Percentiles rank a stretch among this genome's conserved stretches.
Conservation (phyloP, 35 echinoderm and acorn worm species). For the Anneissia japonica region DNA sequence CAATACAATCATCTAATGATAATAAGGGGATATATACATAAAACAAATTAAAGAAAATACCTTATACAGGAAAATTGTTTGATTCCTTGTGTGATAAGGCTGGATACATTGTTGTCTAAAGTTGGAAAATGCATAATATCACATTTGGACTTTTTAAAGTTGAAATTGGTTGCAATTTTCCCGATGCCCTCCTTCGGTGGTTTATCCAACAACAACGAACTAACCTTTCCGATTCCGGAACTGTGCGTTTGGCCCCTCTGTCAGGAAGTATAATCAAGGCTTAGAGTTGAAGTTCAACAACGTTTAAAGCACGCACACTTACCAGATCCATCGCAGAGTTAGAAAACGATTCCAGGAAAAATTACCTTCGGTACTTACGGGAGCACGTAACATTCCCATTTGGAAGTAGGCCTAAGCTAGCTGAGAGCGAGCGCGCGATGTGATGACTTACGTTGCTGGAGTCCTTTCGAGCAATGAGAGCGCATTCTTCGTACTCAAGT, state of each 20-base stretch:
- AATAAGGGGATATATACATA: too few species aligned
- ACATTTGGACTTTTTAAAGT: too few species aligned
- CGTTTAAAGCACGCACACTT: not conserved
- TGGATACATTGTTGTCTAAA: too few species aligned
- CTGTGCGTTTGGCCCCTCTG: not conserved
- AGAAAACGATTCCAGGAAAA: not conserved
- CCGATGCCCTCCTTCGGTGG: not conserved
- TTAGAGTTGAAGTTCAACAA: not conserved
- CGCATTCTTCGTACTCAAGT: not conserved
- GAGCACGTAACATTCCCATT: not conserved
- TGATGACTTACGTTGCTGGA: not conserved
- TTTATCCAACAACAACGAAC: not conserved
- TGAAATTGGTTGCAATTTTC: not conserved
- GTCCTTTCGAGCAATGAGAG: not conserved
- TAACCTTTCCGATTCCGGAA: not conserved
- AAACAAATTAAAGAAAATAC: too few species aligned
- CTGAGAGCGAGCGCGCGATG: not conserved
- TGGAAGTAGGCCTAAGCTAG: not conserved
- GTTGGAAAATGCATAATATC: too few species aligned
- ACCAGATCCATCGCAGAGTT: not conserved
- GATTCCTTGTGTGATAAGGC: too few species aligned
- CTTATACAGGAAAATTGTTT: too few species aligned
- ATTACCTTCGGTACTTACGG: not conserved
- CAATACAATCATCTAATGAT: too few species aligned
- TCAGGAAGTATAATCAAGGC: conserved; percentile 1